phyloP scores from a whole-genome alignment of 2,888 invertebrate genomes.

The Nematopogon swammerdamellus region DNA sequence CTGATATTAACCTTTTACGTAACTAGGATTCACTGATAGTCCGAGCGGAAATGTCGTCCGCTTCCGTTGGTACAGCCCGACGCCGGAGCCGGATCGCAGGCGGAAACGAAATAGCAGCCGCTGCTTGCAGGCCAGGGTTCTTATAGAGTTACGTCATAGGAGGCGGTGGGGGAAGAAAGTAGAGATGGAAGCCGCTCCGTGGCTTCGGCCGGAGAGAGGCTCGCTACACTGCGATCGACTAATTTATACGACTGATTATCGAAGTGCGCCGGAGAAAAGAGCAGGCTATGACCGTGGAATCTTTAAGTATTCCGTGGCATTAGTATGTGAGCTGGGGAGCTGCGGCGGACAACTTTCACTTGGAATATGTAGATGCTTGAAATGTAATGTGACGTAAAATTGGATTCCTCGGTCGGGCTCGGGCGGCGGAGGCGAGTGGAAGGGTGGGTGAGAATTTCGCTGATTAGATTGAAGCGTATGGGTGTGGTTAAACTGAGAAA shows the following conservation, averaged over 20 bases:
- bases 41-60: conserved; percentile 50
- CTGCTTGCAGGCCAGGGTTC: conserved; percentile 49
- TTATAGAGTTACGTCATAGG: conserved; percentile 57
- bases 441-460: too few species aligned
- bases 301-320: conserved; percentile 46
- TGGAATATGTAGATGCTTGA: conserved; percentile 45
- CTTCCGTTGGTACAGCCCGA: conserved; percentile 23
- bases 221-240: background rate
- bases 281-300: conserved; percentile 21
- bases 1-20: conserved; percentile 26
- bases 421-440: too few species aligned
- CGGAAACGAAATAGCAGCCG: conserved; percentile 56
- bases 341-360: conserved; percentile 45
- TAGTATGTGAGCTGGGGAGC: conserved; percentile 36
- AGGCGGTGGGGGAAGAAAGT: conserved; percentile 47
- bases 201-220: conserved; percentile 1
- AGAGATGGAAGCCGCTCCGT: conserved; percentile 37
- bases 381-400: conserved; percentile 46
- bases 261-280: background rate
- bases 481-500: too few species aligned
- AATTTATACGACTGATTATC: conserved; percentile 1
- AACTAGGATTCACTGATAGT: conserved; percentile 39
- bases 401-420: conserved; percentile 7
- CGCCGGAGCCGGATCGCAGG: conserved; percentile 28
- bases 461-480: too few species aligned